A percentile compares a stretch with the other conserved stretches of the same genome.
These are phyloP conservation scores for Pseudomugil gertrudae DNA, from an alignment of 2,797 vertebrate genomes.

Conservation along the genomic window DNA sequence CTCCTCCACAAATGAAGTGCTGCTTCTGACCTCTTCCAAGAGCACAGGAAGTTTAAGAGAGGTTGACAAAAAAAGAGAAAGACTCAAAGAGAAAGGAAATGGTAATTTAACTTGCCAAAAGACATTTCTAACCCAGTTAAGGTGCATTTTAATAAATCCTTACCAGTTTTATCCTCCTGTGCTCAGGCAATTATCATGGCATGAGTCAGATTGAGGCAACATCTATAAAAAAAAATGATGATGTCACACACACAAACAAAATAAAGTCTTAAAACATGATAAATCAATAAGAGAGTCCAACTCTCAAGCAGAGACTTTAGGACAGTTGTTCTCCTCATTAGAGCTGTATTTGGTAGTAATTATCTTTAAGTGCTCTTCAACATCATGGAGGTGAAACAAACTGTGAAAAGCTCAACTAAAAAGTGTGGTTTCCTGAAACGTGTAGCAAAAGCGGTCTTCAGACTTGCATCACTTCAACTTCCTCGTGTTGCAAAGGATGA, in stretches of 20 bases:
- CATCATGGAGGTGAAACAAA: constrained; percentile 72
- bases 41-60: constrained; percentile 81
- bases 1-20: constrained; percentile 80
- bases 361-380: constrained; percentile 83
- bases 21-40: constrained; percentile 80
- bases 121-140: constrained; percentile 83
- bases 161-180: constrained; percentile 81
- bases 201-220: constrained; percentile 71
- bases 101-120: constrained; percentile 83
- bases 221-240: constrained; percentile 76
- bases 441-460: constrained; percentile 60
- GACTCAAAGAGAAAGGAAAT: constrained; percentile 74
- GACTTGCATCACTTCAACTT: constrained; percentile 32
- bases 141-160: constrained; percentile 83
- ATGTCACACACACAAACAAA: constrained; percentile 72
- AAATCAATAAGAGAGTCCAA: constrained; percentile 55
- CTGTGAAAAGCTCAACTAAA: constrained; percentile 60
- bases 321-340: constrained; percentile 74
- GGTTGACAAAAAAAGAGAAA: constrained; percentile 78
- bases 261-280: constrained; percentile 50
- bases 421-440: constrained; percentile 63
- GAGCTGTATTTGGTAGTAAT: constrained; percentile 81
- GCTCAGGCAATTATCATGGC: constrained; percentile 79
- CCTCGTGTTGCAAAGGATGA: neutral
- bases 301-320: constrained; percentile 60